These are phyloP conservation scores for Macropis europaea DNA, from an alignment of 2,888 invertebrate species.

Conservation along the genomic window DNA sequence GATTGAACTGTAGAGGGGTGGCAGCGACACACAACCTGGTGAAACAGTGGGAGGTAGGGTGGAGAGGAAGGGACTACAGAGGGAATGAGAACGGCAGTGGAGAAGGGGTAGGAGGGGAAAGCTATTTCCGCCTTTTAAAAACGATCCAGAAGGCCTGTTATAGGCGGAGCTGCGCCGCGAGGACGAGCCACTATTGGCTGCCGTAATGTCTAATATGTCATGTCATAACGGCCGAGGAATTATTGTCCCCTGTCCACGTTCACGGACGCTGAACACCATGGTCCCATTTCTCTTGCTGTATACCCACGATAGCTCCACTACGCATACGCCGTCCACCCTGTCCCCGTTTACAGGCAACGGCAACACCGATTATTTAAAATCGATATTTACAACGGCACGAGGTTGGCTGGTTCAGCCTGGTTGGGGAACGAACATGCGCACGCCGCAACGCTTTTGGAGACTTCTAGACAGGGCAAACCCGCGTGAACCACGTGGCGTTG, in stretches of 20 bases:
- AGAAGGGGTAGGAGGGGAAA: constrained; percentile 26
- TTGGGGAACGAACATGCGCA: neutral
- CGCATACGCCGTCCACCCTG: neutral
- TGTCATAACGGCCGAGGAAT: constrained; percentile 58
- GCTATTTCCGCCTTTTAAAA: constrained; percentile 66
- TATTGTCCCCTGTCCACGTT: constrained; percentile 41
- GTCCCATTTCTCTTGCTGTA: neutral
- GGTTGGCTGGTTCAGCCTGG: too few species aligned
- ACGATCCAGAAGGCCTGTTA: constrained; percentile 56
- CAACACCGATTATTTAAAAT: constrained; percentile 6
- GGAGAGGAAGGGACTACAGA: neutral
- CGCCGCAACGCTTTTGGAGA: neutral
- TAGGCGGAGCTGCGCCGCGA: constrained; percentile 67
- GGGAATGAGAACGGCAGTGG: constrained; percentile 1
- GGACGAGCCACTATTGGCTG: constrained; percentile 62
- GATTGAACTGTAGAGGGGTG: constrained; percentile 42
- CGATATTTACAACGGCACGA: neutral
- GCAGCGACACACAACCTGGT: constrained; percentile 21
- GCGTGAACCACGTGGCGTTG: neutral
- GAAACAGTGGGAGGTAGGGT: too few species aligned
- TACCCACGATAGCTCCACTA: neutral
- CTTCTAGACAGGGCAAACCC: neutral
- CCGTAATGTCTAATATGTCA: constrained; percentile 68
- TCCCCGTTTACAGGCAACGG: neutral
- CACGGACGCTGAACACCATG: neutral